These are phyloP conservation scores for Ecliptopera silaceata DNA, from an alignment of 2,888 invertebrate genomes.

Conservation along the genomic window DNA sequence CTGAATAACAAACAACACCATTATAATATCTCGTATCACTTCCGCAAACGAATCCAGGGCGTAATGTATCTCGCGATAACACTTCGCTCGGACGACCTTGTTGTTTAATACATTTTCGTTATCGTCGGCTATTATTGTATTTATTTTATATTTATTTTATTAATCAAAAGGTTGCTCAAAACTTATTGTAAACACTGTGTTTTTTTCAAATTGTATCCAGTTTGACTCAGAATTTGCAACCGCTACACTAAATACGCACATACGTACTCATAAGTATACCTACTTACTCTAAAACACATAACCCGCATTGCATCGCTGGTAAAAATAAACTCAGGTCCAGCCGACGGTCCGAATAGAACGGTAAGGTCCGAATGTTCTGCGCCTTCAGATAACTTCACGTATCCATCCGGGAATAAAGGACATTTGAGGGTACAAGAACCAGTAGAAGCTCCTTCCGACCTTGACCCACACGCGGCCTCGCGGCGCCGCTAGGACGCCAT, in stretches of 20 bases:
- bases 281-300: too few species aligned
- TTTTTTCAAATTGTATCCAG: too few species aligned
- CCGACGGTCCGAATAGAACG: too few species aligned
- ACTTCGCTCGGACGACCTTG: conserved; percentile 3
- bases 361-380: background rate
- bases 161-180: too few species aligned
- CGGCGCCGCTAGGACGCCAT: conserved; percentile 72
- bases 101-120: background rate
- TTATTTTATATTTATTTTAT: too few species aligned
- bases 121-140: background rate
- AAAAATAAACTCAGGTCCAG: too few species aligned
- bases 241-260: too few species aligned
- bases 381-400: conserved; percentile 41
- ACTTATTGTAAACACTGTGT: too few species aligned
- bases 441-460: conserved; percentile 55
- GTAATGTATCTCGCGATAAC: conserved; percentile 7
- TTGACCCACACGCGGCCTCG: conserved; percentile 65
- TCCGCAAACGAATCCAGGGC: conserved; percentile 9
- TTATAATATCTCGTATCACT: conserved; percentile 11
- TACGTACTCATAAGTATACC: too few species aligned
- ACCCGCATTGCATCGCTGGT: too few species aligned
- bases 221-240: too few species aligned
- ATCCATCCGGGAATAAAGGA: conserved; percentile 60
- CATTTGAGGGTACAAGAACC: conserved; percentile 68
- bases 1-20: conserved; percentile 11